Base-by-base conservation (phyloP, 1,140 invertebrate species). In the Heliconius hermathena region DNA sequence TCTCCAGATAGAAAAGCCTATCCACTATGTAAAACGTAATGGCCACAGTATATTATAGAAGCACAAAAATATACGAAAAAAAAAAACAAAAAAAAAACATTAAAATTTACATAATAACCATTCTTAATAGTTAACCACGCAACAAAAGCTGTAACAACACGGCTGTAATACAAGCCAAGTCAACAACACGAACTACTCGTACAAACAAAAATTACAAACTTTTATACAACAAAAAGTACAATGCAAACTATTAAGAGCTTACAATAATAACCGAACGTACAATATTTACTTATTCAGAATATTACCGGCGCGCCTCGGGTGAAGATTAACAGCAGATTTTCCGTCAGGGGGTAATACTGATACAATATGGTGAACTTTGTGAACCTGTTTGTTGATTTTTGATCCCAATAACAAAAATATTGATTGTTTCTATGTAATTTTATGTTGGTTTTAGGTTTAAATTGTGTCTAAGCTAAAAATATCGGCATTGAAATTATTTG, bases 141-240 rank as follows among this genome's bases (percentile, higher is more conserved):
- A 26, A 66, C 60, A 66, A 66, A 66, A 66, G 60, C 60, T 66
- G 60, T 29, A 66, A 29, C 49, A 52, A 20, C 49, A 46, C 41
- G n/a, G 54, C 54, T 57, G 54, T 57, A 57, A 57, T 2, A 22
- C 5, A 22, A 66, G 57, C 22, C n/a, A 66, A 66, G 60, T 66
- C 60, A 66, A 66, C 11, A 66, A 66, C 60, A 66, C 60, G 54
- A 57, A 57, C 54, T 57, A 66, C n/a, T 26, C 60, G 22, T 16
- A 66, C 60, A 66, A 66, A 66, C 60, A 66, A 66, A 66, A 66
- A 66, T 66, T 66, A 66, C 60, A 66, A 66, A 66, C 60, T 66
- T 66, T 66, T 22, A 16, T 66, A n/a, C 60, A 66, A 66, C n/a
- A 26, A 66, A 66, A 66, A 66, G 9, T 8, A 66, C 60, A 66